Conservation (phyloP, 2,113 vertebrate species). For the Oriolus oriolus region DNA sequence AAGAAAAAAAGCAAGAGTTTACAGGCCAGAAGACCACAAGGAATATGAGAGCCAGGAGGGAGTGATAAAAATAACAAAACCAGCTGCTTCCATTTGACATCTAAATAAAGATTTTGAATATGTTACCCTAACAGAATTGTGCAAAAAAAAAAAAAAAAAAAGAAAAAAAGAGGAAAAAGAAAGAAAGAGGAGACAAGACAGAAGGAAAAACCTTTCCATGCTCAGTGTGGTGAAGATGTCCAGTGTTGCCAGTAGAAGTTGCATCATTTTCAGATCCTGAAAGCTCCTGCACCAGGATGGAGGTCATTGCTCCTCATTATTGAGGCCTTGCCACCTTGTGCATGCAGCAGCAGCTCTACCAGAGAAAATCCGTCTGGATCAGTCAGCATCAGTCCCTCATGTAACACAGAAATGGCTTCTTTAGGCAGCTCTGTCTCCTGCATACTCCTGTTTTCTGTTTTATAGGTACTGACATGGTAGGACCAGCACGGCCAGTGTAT, state of each 20-base stretch:
- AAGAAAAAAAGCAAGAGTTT: neutral
- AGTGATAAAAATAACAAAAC: neutral
- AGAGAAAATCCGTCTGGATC: neutral
- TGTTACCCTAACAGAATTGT: neutral
- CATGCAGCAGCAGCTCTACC: neutral
- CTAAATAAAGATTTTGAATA: neutral
- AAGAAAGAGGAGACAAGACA: neutral
- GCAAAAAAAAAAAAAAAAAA: neutral
- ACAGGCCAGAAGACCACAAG: neutral
- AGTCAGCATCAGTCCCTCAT: neutral
- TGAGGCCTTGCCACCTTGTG: fast-evolving
- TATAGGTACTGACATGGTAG: neutral
- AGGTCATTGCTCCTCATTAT: neutral
- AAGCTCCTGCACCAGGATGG: neutral
- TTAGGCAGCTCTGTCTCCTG: neutral
- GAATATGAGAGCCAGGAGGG: neutral
- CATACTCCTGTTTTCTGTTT: neutral
- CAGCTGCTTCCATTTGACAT: neutral
- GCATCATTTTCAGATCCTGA: neutral
- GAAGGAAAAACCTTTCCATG: neutral
- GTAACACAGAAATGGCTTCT: neutral
- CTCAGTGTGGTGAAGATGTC: fast-evolving
- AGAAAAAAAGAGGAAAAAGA: neutral
- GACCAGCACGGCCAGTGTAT: neutral
- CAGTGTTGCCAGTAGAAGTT: neutral